Evolutionary conservation across 1,140 invertebrate species (phyloP).

Genomic region (Hestina assimilis): DNA sequence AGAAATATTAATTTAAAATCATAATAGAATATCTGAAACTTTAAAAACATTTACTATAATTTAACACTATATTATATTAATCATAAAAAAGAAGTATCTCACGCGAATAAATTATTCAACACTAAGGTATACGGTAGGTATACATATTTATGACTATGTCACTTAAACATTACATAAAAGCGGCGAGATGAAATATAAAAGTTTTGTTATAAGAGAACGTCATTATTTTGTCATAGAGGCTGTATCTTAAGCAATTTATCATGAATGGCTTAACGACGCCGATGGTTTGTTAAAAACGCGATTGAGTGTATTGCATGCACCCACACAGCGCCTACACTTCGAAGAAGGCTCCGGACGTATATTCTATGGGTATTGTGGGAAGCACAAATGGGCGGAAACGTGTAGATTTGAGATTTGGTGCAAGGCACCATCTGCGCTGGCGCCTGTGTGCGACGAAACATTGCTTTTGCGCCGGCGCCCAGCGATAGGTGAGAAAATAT

Average conservation of each 20-base stretch:
- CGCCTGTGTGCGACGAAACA: slow-evolving; percentile 41
- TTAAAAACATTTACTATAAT: too few species aligned
- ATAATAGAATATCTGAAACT: too few species aligned
- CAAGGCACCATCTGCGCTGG: slow-evolving; percentile 50
- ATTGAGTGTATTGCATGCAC: slow-evolving; percentile 38
- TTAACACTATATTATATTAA: too few species aligned
- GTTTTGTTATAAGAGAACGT: background rate
- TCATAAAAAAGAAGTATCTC: background rate
- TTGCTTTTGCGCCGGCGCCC: slow-evolving; percentile 49
- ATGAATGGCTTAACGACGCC: slow-evolving; percentile 38
- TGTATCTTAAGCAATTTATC: slow-evolving; percentile 27
- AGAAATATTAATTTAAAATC: too few species aligned
- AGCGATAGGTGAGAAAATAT: slow-evolving; percentile 70
- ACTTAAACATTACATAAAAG: background rate
- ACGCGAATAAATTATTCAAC: background rate
- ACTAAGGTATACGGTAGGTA: background rate
- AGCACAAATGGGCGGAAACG: slow-evolving; percentile 63
- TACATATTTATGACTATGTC: slow-evolving; percentile 5
- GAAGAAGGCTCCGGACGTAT: slow-evolving; percentile 46
- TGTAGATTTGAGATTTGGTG: slow-evolving; percentile 35
- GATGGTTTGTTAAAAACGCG: slow-evolving; percentile 63
- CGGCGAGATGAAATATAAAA: slow-evolving; percentile 11
- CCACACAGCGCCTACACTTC: slow-evolving; percentile 67
- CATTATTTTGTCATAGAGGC: slow-evolving; percentile 10
- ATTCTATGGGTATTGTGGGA: slow-evolving; percentile 62